Percentiles rank a stretch among this genome's conserved stretches.
Conservation (phyloP, 2,888 invertebrate species). For the Drosophila buzzatii region DNA sequence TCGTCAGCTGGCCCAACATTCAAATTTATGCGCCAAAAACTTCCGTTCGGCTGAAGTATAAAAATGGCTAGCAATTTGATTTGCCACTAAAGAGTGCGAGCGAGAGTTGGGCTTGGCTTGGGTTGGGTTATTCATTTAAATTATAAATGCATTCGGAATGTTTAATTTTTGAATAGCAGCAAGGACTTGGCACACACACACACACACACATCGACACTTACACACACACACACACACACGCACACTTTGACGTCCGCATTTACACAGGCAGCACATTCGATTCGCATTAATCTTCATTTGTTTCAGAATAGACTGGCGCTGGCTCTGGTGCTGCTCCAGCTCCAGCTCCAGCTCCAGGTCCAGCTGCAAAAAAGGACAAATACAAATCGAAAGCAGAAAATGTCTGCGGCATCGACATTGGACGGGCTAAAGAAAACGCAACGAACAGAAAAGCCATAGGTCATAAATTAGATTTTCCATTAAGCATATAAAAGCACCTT, state of each 20-base stretch:
- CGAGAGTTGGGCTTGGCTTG: constrained; percentile 17
- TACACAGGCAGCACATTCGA: constrained; percentile 80
- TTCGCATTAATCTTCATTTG: constrained; percentile 81
- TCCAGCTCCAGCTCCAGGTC: background rate
- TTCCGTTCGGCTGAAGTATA: constrained; percentile 71
- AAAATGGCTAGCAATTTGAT: constrained; percentile 67
- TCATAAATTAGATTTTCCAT: constrained; percentile 81
- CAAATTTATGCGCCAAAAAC: constrained; percentile 81
- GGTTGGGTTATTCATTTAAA: constrained; percentile 79
- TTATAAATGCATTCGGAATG: constrained; percentile 82
- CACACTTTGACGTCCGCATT: constrained; percentile 56
- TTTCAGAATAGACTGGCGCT: constrained; percentile 78
- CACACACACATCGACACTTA: constrained; percentile 24
- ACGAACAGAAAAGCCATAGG: constrained; percentile 81
- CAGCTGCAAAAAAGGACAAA: constrained; percentile 69
- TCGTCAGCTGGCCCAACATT: constrained; percentile 49
- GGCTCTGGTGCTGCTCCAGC: constrained; percentile 30
- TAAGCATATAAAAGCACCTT: constrained; percentile 81
- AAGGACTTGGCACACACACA: constrained; percentile 15
- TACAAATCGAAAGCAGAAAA: constrained; percentile 80
- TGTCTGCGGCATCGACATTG: constrained; percentile 77
- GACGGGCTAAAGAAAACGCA: constrained; percentile 70
- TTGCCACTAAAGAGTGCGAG: constrained; percentile 29
- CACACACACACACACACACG: constrained; percentile 12
- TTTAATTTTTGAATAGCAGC: constrained; percentile 77